A percentile compares a stretch with the other conserved stretches of the same genome.
phyloP scores from a whole-genome alignment of 2,113 vertebrate genomes.

The Marcusenius ussheri region DNA sequence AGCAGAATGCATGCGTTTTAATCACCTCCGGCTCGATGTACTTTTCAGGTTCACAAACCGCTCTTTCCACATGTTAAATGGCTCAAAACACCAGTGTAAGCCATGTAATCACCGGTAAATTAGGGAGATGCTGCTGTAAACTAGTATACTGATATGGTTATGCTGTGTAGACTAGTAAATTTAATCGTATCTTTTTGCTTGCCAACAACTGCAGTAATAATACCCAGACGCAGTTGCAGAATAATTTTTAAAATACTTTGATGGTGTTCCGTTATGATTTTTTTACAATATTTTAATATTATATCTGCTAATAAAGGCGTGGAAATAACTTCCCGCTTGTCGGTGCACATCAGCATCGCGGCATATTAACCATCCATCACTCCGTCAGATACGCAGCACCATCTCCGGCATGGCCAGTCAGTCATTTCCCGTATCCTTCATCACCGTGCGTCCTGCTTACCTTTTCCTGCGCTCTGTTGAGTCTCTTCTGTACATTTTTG shows the following conservation, averaged over 20 bases:
- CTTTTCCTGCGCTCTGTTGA: conserved; percentile 93
- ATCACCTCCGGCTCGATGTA: background rate
- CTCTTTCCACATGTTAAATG: background rate
- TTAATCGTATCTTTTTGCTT: background rate
- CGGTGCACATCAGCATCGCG: background rate
- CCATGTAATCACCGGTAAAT: background rate
- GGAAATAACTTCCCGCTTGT: background rate
- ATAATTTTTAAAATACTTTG: background rate
- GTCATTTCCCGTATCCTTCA: background rate
- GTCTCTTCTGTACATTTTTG: conserved; percentile 91
- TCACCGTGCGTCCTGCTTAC: conserved; percentile 48
- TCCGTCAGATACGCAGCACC: background rate
- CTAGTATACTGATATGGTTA: background rate
- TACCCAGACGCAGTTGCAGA: background rate
- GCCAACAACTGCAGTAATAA: background rate
- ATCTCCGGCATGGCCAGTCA: background rate
- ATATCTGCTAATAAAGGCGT: background rate
- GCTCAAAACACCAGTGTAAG: background rate
- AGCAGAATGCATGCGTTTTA: background rate
- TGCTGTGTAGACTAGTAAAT: background rate
- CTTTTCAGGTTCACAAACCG: background rate
- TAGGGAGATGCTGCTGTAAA: background rate
- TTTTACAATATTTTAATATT: background rate
- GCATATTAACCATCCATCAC: background rate
- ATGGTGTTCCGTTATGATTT: background rate